phyloP scores from a whole-genome alignment of 2,797 vertebrate species.

The Sternarchorhynchus goeldii region DNA sequence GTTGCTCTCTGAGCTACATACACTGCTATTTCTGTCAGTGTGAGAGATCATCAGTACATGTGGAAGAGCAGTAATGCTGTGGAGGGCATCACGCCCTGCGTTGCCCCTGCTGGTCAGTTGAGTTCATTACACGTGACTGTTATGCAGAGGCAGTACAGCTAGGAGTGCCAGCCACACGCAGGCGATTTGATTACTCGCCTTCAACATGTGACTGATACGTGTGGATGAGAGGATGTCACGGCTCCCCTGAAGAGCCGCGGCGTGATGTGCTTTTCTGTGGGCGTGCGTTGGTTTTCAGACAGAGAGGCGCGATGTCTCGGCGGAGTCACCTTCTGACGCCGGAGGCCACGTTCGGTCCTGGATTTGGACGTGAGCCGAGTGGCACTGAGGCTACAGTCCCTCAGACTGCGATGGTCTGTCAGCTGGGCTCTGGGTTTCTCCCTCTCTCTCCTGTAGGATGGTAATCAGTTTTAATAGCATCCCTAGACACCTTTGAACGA shows the following conservation, averaged over 20 bases:
- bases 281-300: slow-evolving; percentile 1
- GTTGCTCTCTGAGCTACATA: slow-evolving; percentile 54
- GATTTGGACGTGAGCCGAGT: slow-evolving; percentile 77
- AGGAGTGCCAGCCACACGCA: slow-evolving; percentile 27
- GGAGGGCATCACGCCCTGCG: slow-evolving; percentile 47
- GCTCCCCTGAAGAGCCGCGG: slow-evolving; percentile 6
- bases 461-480: slow-evolving; percentile 15
- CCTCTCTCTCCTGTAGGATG: slow-evolving; percentile 63
- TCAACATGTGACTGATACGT: slow-evolving; percentile 23
- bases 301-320: slow-evolving; percentile 48
- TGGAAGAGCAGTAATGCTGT: slow-evolving; percentile 46
- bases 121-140: slow-evolving; percentile 50
- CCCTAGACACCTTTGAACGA: slow-evolving; percentile 6
- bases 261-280: slow-evolving; percentile 34
- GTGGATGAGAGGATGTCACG: slow-evolving; percentile 1
- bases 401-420: slow-evolving; percentile 74
- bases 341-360: slow-evolving; percentile 58
- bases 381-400: slow-evolving; percentile 72
- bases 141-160: slow-evolving; percentile 44
- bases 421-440: slow-evolving; percentile 79
- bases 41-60: slow-evolving; percentile 50
- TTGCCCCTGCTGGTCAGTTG: slow-evolving; percentile 43
- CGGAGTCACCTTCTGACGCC: slow-evolving; percentile 59
- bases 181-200: slow-evolving; percentile 23
- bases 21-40: slow-evolving; percentile 54